Evolutionary conservation across 2,797 vertebrate genomes (phyloP).

Genomic region (Synanceia verrucosa): DNA sequence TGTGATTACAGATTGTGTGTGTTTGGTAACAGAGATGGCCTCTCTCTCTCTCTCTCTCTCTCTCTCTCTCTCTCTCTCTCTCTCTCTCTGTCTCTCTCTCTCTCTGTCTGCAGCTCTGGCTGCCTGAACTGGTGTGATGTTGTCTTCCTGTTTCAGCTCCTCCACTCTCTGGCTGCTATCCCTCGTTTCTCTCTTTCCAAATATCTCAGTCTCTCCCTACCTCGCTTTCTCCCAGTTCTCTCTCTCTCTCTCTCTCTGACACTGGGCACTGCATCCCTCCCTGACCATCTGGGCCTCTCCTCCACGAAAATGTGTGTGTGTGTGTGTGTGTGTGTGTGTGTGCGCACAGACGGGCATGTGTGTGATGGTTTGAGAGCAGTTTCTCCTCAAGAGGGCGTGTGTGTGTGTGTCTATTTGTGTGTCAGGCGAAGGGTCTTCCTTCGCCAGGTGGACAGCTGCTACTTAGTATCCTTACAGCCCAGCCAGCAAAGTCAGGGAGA

Average conservation of each 20-base stretch:
- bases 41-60: conserved; percentile 44
- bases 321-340: not conserved
- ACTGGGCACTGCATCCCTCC: conserved; percentile 74
- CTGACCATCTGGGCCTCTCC: conserved; percentile 78
- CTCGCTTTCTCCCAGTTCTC: conserved; percentile 30
- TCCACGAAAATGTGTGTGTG: conserved; percentile 39
- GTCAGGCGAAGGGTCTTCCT: conserved; percentile 79
- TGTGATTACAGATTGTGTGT: conserved; percentile 55
- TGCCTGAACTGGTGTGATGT: conserved; percentile 53
- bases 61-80: conserved; percentile 46
- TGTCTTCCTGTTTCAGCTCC: conserved; percentile 70
- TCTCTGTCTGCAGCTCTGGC: conserved; percentile 54
- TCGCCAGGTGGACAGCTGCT: conserved; percentile 96
- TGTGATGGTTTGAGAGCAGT: conserved; percentile 55
- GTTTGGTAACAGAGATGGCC: conserved; percentile 66
- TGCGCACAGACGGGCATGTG: conserved; percentile 27
- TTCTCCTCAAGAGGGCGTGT: conserved; percentile 68
- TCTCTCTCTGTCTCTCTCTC: conserved; percentile 42
- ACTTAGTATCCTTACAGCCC: conserved; percentile 85
- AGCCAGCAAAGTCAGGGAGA: conserved; percentile 82
- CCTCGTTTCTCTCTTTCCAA: conserved; percentile 45
- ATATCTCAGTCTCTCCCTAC: conserved; percentile 10
- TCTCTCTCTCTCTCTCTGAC: conserved; percentile 65
- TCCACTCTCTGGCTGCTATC: conserved; percentile 64
- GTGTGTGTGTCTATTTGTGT: conserved; percentile 44